Conservation (phyloP, 2,888 invertebrate genomes). For the Heliconius ismenius region DNA sequence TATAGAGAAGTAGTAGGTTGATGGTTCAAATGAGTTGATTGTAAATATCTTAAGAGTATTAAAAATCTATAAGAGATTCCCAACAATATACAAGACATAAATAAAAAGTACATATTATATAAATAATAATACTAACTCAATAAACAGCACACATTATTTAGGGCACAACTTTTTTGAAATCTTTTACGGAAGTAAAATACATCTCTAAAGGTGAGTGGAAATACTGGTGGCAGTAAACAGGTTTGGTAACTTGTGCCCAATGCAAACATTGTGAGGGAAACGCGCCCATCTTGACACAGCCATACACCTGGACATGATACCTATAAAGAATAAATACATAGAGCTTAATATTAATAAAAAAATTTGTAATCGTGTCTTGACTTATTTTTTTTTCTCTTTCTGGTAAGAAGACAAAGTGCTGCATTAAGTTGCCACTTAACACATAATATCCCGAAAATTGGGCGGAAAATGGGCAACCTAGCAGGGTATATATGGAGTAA, state of each 20-base stretch:
- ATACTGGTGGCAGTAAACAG: conserved; percentile 83
- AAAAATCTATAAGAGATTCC: too few relatives aligned
- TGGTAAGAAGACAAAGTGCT: too few relatives aligned
- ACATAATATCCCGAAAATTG: too few relatives aligned
- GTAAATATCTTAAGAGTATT: too few relatives aligned
- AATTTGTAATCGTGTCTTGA: not conserved
- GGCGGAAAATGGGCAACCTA: too few relatives aligned
- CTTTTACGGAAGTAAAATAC: conserved; percentile 84
- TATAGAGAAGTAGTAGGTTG: too few relatives aligned
- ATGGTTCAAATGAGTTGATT: too few relatives aligned
- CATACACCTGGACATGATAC: conserved; percentile 93
- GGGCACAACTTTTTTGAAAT: conserved; percentile 66
- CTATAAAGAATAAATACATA: conserved; percentile 60
- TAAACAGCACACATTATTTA: conserved; percentile 73
- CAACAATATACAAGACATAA: not conserved
- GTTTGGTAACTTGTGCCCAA: conserved; percentile 87
- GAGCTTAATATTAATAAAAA: too few relatives aligned
- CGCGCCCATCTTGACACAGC: conserved; percentile 90
- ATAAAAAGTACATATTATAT: not conserved
- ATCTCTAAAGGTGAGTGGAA: conserved; percentile 87
- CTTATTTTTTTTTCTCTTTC: not conserved
- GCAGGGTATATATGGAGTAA: too few relatives aligned
- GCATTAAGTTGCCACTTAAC: too few relatives aligned
- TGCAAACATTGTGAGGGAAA: conserved; percentile 86
- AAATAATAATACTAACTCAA: conserved; percentile 61